Evolutionary conservation across 2,888 invertebrate genomes (phyloP).

Genomic region (Lumbricus terrestris): DNA sequence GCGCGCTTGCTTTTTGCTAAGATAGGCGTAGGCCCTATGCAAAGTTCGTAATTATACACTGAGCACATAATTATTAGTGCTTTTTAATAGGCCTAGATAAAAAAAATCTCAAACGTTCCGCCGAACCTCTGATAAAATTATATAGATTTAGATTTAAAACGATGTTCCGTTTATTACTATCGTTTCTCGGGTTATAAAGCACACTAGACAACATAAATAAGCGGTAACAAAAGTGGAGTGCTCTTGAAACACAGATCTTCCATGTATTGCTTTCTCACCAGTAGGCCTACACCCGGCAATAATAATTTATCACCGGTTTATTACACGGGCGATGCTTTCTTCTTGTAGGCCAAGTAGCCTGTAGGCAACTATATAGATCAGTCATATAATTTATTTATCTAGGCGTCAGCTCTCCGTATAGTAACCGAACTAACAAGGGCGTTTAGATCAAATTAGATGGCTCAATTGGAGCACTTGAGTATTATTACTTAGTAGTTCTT

Average conservation of each 20-base stretch:
- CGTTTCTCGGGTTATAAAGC: neutral
- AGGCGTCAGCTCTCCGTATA: neutral
- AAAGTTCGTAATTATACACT: no score
- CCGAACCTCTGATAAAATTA: neutral
- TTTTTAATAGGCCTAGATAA: no score
- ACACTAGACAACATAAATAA: neutral
- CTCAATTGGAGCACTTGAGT: neutral
- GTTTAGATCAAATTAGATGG: no score
- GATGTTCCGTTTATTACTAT: neutral
- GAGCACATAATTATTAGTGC: no score
- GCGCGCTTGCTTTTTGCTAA: no score
- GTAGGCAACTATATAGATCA: neutral
- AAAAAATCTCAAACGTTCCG: neutral
- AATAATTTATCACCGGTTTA: neutral
- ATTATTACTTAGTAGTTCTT: neutral
- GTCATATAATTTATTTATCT: neutral
- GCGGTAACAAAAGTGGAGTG: neutral
- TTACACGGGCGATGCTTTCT: neutral
- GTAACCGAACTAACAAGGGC: neutral
- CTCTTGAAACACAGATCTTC: neutral
- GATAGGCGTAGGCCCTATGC: no score
- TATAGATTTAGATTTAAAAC: neutral
- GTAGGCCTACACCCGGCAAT: neutral
- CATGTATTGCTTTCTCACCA: neutral
- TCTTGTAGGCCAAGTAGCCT: neutral